Evolutionary conservation across 2,888 invertebrate genomes (phyloP).

Genomic region (Polymixis flavicincta): DNA sequence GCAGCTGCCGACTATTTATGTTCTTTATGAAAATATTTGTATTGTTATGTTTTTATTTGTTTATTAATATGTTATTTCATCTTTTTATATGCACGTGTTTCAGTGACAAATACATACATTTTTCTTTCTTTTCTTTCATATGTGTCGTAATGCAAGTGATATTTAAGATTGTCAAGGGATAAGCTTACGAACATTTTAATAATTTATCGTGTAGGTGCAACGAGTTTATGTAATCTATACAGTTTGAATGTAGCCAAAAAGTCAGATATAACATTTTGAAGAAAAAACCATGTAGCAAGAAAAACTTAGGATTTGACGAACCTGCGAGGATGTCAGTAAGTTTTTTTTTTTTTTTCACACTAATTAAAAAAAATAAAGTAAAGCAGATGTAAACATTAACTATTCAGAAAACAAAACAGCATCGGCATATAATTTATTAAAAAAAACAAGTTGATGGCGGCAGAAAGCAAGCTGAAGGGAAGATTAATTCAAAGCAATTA

Average conservation of each 20-base stretch:
- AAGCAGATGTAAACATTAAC: background rate
- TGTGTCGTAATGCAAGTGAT: background rate
- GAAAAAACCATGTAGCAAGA: background rate
- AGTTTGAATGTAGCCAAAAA: too few relatives aligned
- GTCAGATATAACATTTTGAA: background rate
- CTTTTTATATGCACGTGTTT: too few relatives aligned
- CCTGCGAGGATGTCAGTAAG: too few relatives aligned
- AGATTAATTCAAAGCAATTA: constrained; percentile 47
- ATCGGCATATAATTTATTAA: constrained; percentile 6
- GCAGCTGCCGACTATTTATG: too few relatives aligned
- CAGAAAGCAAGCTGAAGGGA: constrained; percentile 26
- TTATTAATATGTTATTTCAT: too few relatives aligned
- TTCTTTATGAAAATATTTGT: too few relatives aligned
- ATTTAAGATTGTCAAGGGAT: background rate
- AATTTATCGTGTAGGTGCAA: background rate
- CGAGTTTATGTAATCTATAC: background rate
- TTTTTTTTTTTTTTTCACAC: too few relatives aligned
- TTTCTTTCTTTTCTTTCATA: too few relatives aligned
- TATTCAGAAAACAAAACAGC: constrained; percentile 16
- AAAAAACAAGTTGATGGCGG: constrained; percentile 28
- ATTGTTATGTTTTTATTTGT: too few relatives aligned
- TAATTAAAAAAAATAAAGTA: background rate
- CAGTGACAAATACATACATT: too few relatives aligned
- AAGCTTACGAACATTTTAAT: background rate
- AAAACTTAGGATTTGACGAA: background rate